A percentile compares a stretch with the other conserved stretches of the same genome.
phyloP scores from a whole-genome alignment of 2,113 vertebrate genomes.

The Triplophysa dalaica region DNA sequence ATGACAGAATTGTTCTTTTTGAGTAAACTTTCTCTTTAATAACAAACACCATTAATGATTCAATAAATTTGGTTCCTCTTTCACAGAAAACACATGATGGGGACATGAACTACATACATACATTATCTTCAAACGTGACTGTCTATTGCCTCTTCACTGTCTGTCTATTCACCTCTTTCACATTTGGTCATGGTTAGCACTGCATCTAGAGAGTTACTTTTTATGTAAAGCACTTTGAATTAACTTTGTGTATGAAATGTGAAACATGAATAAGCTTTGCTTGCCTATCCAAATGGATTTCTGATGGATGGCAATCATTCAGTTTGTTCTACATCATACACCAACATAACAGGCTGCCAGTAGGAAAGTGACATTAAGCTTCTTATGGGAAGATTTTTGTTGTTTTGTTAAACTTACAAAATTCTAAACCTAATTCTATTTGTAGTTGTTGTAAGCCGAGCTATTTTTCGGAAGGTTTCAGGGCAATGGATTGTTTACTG shows the following conservation, averaged over 20 bases:
- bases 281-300: not conserved
- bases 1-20: no score
- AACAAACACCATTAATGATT: no score
- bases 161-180: no score
- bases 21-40: no score
- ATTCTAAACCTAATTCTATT: constrained; percentile 56
- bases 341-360: not conserved
- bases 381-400: not conserved
- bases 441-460: constrained; percentile 66
- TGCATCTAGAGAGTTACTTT: not conserved
- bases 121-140: not conserved
- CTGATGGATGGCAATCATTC: not conserved
- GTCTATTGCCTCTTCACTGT: no score
- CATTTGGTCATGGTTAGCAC: not conserved
- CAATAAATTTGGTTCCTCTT: no score
- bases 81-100: no score
- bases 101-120: not conserved
- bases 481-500: constrained; percentile 26
- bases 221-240: no score
- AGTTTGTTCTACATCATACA: not conserved
- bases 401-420: constrained; percentile 9
- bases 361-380: not conserved
- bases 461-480: constrained; percentile 58
- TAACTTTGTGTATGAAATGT: no score
- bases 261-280: no score